phyloP scores from a whole-genome alignment of 2,888 invertebrate species.

The Lypha dubia region DNA sequence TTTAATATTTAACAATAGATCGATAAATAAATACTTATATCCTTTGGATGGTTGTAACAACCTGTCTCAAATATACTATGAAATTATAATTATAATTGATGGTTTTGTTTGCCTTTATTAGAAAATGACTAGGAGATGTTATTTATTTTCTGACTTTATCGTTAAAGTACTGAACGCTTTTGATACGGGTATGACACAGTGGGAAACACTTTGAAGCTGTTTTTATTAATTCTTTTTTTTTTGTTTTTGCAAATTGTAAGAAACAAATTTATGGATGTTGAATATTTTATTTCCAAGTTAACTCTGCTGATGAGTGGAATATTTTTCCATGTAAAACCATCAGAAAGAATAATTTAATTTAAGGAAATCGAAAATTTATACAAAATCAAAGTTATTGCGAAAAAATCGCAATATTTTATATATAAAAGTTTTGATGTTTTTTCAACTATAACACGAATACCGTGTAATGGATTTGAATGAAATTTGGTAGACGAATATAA shows the following conservation, averaged over 20 bases:
- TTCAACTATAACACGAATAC: too few species aligned
- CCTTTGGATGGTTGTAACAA: conserved; percentile 33
- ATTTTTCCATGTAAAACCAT: neutral
- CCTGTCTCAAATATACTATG: conserved; percentile 53
- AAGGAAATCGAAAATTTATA: too few species aligned
- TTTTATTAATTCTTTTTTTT: neutral
- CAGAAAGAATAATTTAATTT: too few species aligned
- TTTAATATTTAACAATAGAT: conserved; percentile 17
- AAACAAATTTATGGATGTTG: neutral
- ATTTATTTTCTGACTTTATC: conserved; percentile 26
- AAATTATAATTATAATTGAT: conserved; percentile 70
- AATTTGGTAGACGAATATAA: too few species aligned
- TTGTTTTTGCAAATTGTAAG: conserved; percentile 16
- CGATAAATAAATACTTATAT: conserved; percentile 3
- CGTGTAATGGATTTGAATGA: too few species aligned
- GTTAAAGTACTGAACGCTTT: conserved; percentile 5
- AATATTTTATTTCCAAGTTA: neutral
- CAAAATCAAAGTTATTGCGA: too few species aligned
- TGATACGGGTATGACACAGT: conserved; percentile 67
- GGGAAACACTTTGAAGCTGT: conserved; percentile 38
- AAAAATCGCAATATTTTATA: too few species aligned
- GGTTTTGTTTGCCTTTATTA: conserved; percentile 72
- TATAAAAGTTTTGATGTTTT: too few species aligned
- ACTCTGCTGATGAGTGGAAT: too few species aligned
- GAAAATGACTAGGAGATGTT: conserved; percentile 66